Base-by-base conservation (phyloP, 2,888 invertebrate species). In the Diploptera punctata region DNA sequence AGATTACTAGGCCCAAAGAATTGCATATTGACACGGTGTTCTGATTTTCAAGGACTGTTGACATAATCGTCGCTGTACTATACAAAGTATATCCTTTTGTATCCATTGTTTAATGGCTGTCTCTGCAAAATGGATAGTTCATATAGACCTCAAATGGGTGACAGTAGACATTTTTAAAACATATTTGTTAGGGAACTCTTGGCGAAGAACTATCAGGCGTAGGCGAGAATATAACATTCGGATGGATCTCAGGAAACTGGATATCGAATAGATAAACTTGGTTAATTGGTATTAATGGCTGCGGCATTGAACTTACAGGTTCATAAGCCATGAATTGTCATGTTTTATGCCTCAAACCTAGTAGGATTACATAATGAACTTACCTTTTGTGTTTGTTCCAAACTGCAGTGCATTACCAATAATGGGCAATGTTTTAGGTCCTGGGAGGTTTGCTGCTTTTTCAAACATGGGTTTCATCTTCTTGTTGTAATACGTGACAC, bases 361-460 rank as follows among this genome's bases (percentile, higher is more conserved):
- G 7, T 52, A 68, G 31, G 52, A 29, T 18, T 13, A 19, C 1
- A n/a, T 3, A 21, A n/a, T 21, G 26, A 5, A 18, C 52, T 43
- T 60, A 72, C 72, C 47, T 47, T 60, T 67, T 4, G 72, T 72
- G 29, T 31, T 44, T 29, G 26, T 26, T 21, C 68, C 68, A 21
- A 76, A 71, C 19, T 74, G 47, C 26, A 74, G 62, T 0, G 73
- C 72, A 74, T 76, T 75, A 19, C 75, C 74, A 52, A 76, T n/a
- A 1, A 76, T n/a, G 24, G 76, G 76, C 10, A 72, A 31, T 0
- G 71, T 43, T 44, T 24, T 49, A 0, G 76, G 76, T 16, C 75
- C 76, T 0, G 72, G 72, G 7, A 72, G 29, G 7, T 65, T 65
- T 7, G 43, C 44, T 0, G 44, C 65, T 26, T 65, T 24, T 33